A percentile compares a stretch with the other conserved stretches of the same genome.
Evolutionary conservation across 2,888 invertebrate species (phyloP).

Genomic region (Unio pictorum): DNA sequence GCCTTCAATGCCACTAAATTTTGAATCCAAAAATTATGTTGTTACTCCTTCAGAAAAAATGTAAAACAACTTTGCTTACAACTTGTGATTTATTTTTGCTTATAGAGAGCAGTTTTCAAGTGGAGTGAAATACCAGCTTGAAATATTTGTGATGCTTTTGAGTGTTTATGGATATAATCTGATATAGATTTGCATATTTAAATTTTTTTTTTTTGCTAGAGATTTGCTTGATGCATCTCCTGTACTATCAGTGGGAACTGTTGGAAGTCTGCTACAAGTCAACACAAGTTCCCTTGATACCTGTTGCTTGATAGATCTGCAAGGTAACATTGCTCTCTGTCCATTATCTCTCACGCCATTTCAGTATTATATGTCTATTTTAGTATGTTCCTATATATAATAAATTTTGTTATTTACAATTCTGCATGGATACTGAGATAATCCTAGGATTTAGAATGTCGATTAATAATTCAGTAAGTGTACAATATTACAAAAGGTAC

Average conservation of each 20-base stretch:
- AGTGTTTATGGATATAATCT: background rate
- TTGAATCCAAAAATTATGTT: too few relatives aligned
- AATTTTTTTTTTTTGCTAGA: slow-evolving; percentile 17
- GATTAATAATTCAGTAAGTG: too few relatives aligned
- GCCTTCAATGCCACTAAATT: too few relatives aligned
- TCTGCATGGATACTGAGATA: too few relatives aligned
- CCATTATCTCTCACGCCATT: background rate
- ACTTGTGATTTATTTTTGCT: background rate
- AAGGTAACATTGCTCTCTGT: slow-evolving; percentile 22
- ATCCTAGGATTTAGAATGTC: too few relatives aligned
- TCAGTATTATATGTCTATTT: background rate
- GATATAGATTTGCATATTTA: background rate
- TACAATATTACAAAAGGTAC: too few relatives aligned
- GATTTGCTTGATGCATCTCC: slow-evolving; percentile 56
- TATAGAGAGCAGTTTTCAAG: background rate
- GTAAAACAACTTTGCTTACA: background rate
- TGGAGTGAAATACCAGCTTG: background rate
- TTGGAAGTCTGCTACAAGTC: slow-evolving; percentile 55
- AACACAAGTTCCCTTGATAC: slow-evolving; percentile 60
- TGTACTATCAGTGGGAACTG: slow-evolving; percentile 56
- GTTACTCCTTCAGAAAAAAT: too few relatives aligned
- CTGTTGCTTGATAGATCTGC: slow-evolving; percentile 42
- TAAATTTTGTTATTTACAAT: background rate
- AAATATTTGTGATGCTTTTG: background rate
- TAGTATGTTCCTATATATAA: background rate